Base-by-base conservation (phyloP, 1,140 invertebrate genomes). In the Sycobia sp. region DNA sequence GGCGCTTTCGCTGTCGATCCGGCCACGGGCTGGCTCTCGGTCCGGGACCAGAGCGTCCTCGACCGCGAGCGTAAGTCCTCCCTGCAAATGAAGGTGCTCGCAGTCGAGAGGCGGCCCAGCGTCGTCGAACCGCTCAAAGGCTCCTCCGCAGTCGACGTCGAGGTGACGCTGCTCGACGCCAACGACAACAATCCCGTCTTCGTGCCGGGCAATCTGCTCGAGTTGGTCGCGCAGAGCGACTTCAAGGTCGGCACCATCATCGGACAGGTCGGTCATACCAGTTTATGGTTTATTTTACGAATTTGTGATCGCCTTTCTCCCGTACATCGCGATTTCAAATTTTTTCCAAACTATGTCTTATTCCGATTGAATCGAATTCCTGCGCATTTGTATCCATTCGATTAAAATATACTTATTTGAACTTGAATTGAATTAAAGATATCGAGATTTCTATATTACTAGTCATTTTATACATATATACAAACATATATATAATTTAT, bases 141-240 rank as follows among this genome's bases (percentile, higher is more conserved):
- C 70, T 71, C 86, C 69, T 87, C 88, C 1, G 88, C 83, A 27
- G 91, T 91, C 0, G 85, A 84, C n/a, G 89, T 93, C 1, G 89
- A 92, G 79, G 89, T 93, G 0, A 91, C 90, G 0, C 73, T 95
- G 18, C 79, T 94, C 1, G 93, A 94, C 74, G 90, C 91, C 9
- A 95, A 94, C 76, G 92, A 94, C 63, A 94, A 94, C 71, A 93
- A 92, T 71, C 92, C 92, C 0, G 87, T 87, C 9, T 95, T 94
- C 71, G 83, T 92, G 13, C 91, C 91, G 1, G 89, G 86, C 43
- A 94, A 93, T 75, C 77, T 94, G 0, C 94, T 94, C 70, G 87
- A 90, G 63, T 90, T 94, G 62, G 83, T 86, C 32, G 84, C 92
- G 0, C 86, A 85, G 44, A 88, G 87, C 14, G 87, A 91, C 59